Evolutionary conservation across 2,113 vertebrate genomes (phyloP).

Genomic region (Misgurnus mizolepis): DNA sequence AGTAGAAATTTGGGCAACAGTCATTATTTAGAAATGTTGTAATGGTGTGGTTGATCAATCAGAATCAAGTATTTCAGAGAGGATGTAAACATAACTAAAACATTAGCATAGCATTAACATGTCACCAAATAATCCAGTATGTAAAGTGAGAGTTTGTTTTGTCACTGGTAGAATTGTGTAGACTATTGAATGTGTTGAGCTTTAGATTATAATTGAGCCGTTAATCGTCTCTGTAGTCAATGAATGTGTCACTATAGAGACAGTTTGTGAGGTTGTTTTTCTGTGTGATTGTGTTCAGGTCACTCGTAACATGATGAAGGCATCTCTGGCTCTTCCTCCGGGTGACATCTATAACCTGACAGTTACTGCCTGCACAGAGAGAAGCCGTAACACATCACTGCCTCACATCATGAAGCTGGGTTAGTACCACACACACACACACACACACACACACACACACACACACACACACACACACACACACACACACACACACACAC

Average conservation of each 20-base stretch:
- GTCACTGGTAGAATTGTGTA: too few species aligned
- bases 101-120: too few species aligned
- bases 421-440: conserved; percentile 60
- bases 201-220: too few species aligned
- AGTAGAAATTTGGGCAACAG: too few species aligned
- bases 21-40: too few species aligned
- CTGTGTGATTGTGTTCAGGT: conserved; percentile 73
- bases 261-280: not conserved
- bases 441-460: not conserved
- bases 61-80: too few species aligned
- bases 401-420: conserved; percentile 88
- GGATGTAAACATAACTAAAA: too few species aligned
- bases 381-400: conserved; percentile 86
- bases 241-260: not conserved
- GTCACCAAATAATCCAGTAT: too few species aligned
- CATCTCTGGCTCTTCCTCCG: conserved; percentile 84
- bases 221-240: too few species aligned
- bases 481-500: not conserved
- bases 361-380: conserved; percentile 90
- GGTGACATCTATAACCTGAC: conserved; percentile 97
- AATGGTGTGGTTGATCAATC: too few species aligned
- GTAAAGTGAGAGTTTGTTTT: too few species aligned
- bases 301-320: conserved; percentile 86
- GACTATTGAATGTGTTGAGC: too few species aligned
- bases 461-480: not conserved